phyloP scores from a whole-genome alignment of 2,113 vertebrate species.

The Hystrix cristata region DNA sequence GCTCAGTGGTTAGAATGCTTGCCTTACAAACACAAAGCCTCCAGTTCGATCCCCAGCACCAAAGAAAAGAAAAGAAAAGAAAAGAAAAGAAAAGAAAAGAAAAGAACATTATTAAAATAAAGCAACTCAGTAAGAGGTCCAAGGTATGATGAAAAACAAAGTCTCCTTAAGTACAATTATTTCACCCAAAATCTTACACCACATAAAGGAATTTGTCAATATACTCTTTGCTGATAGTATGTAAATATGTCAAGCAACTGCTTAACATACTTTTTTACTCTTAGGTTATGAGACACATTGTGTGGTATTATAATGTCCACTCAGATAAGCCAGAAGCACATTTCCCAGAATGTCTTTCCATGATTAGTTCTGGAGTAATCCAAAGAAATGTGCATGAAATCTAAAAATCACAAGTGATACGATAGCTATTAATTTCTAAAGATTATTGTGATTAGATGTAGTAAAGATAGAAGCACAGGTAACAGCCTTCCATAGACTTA shows the following conservation, averaged over 20 bases:
- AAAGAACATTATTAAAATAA: background rate
- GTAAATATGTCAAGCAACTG: background rate
- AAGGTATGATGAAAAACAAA: background rate
- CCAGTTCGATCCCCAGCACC: too few species aligned
- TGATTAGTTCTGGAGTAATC: background rate
- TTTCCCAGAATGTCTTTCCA: background rate
- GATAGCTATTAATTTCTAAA: background rate
- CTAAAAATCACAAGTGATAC: background rate
- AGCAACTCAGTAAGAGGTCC: background rate
- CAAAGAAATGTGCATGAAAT: background rate
- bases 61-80: background rate
- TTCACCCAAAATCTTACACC: conserved; percentile 12
- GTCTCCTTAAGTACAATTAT: background rate
- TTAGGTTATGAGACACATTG: background rate
- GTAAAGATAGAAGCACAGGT: background rate
- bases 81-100: background rate
- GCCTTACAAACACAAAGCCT: too few species aligned
- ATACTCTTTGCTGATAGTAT: background rate
- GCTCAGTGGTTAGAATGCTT: too few species aligned
- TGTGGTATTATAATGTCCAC: background rate
- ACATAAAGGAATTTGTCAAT: conserved; percentile 14
- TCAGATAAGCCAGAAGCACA: background rate
- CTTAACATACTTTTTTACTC: background rate
- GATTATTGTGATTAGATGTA: background rate
- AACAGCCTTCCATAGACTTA: background rate